Percentiles rank a stretch among this genome's conserved stretches.
phyloP scores from a whole-genome alignment of 2,888 invertebrate species.

The Sussaba pulchella region DNA sequence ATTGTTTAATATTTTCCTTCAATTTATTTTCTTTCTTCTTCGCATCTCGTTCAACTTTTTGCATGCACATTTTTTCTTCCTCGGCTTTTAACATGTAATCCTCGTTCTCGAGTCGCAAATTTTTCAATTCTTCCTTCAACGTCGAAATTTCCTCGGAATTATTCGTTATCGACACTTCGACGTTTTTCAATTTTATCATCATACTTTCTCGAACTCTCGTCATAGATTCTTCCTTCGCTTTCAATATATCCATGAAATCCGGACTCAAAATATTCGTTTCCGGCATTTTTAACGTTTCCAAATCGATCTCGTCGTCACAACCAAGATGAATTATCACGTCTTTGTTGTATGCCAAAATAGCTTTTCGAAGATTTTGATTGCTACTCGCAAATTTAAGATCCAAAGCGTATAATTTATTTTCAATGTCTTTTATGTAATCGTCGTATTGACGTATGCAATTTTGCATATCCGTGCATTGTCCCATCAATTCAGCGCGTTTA shows the following conservation, averaged over 20 bases:
- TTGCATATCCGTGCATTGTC: conserved; percentile 73
- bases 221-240: conserved; percentile 61
- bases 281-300: conserved; percentile 76
- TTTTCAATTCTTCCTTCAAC: conserved; percentile 68
- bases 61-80: conserved; percentile 70
- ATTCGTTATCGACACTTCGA: conserved; percentile 56
- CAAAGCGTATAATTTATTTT: conserved; percentile 76
- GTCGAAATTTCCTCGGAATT: conserved; percentile 67
- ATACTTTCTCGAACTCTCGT: conserved; percentile 67
- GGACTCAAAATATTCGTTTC: conserved; percentile 72
- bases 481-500: conserved; percentile 75
- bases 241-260: conserved; percentile 70
- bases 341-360: conserved; percentile 77
- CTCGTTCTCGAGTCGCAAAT: conserved; percentile 66
- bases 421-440: conserved; percentile 76
- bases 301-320: conserved; percentile 64
- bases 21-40: conserved; percentile 71
- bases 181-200: conserved; percentile 57
- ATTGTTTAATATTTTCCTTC: conserved; percentile 72
- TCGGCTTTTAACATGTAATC: conserved; percentile 67
- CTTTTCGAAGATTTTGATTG: conserved; percentile 75
- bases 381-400: conserved; percentile 77
- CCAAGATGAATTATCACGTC: conserved; percentile 75
- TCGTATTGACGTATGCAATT: conserved; percentile 75
- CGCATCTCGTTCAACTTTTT: conserved; percentile 65